These are phyloP conservation scores for Microctonus brassicae DNA, from an alignment of 2,888 invertebrate genomes.

Conservation along the genomic window DNA sequence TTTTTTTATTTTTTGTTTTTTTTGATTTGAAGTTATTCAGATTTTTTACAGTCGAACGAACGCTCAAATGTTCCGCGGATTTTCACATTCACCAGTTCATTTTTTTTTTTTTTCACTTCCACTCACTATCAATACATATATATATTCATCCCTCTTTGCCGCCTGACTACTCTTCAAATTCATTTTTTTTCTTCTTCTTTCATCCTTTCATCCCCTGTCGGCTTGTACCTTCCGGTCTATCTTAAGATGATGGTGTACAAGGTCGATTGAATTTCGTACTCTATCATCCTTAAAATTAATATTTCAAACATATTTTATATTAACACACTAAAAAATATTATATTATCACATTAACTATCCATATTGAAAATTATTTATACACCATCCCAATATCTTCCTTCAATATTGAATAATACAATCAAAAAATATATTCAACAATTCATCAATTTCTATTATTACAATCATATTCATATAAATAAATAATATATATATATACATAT, in stretches of 20 bases:
- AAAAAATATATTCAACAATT: too few relatives aligned
- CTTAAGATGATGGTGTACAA: too few relatives aligned
- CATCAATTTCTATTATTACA: not conserved
- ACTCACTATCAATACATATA: not conserved
- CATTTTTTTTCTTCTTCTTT: not conserved
- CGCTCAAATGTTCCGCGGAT: slow-evolving; percentile 24
- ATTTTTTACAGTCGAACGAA: slow-evolving; percentile 33
- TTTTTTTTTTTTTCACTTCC: not conserved
- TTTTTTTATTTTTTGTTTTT: not conserved
- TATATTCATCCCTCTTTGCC: not conserved
- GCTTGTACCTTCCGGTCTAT: too few relatives aligned
- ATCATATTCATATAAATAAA: not conserved
- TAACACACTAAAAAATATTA: too few relatives aligned
- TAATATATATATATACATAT: not conserved
- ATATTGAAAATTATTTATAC: too few relatives aligned
- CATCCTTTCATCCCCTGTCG: too few relatives aligned
- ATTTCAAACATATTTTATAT: too few relatives aligned
- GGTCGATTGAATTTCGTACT: too few relatives aligned
- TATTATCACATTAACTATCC: too few relatives aligned
- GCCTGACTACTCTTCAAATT: not conserved
- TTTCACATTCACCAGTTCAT: slow-evolving; percentile 26
- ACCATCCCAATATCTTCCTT: too few relatives aligned
- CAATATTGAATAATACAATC: too few relatives aligned
- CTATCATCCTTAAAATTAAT: too few relatives aligned
- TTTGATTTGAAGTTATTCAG: slow-evolving; percentile 24